phyloP scores from a whole-genome alignment of 2,797 vertebrate genomes.

The Mycteria americana region DNA sequence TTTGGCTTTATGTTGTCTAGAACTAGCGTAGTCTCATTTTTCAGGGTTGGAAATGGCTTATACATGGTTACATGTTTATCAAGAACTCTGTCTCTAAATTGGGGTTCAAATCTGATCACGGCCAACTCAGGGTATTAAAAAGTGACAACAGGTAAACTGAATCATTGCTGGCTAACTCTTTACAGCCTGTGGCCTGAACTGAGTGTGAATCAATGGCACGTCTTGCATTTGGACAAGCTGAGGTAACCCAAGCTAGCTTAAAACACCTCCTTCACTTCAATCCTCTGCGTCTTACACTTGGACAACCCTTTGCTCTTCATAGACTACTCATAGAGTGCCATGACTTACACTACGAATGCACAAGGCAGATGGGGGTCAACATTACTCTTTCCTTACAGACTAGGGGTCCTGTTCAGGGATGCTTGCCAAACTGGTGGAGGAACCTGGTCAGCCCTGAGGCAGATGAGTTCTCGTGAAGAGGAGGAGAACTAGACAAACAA shows the following conservation, averaged over 20 bases:
- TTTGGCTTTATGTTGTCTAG: neutral
- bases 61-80: neutral
- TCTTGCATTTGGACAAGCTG: neutral
- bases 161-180: neutral
- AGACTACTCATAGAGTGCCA: neutral
- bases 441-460: neutral
- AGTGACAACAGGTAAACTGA: neutral
- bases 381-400: neutral
- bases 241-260: neutral
- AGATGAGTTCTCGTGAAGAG: neutral
- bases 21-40: neutral
- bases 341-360: neutral
- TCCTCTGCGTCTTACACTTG: neutral
- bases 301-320: neutral
- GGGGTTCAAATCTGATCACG: neutral
- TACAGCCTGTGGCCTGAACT: neutral
- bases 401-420: neutral
- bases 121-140: neutral
- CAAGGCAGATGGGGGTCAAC: neutral
- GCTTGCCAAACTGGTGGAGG: neutral
- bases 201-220: neutral
- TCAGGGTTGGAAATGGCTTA: neutral
- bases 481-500: neutral
- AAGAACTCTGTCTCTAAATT: neutral
- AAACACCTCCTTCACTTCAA: neutral